Evolutionary conservation across 2,888 invertebrate species (phyloP).

Genomic region (Pogonocherus hispidulus): DNA sequence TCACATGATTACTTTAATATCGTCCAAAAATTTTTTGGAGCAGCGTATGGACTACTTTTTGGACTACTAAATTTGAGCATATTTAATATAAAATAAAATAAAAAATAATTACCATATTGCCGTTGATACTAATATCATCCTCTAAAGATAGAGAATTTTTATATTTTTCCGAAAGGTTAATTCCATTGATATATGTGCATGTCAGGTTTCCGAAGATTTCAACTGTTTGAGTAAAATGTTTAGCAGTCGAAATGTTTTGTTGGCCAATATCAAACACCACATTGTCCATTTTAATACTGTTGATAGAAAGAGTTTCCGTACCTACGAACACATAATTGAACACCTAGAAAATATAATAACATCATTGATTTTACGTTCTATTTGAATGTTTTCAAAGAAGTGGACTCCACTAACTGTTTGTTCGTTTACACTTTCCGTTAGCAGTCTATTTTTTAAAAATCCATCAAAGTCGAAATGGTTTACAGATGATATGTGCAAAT

Average conservation of each 20-base stretch:
- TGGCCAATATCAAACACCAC: constrained; percentile 60
- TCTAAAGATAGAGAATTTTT: constrained; percentile 48
- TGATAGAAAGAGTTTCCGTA: constrained; percentile 56
- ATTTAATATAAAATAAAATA: too few species aligned
- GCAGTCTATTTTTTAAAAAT: constrained; percentile 58
- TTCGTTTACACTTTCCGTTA: constrained; percentile 49
- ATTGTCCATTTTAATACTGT: constrained; percentile 58
- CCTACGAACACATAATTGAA: constrained; percentile 50
- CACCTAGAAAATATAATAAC: not conserved
- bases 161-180: constrained; percentile 53
- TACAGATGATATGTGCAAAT: constrained; percentile 57
- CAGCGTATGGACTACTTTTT: too few species aligned
- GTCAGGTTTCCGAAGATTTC: constrained; percentile 54
- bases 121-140: constrained; percentile 43
- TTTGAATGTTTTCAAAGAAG: constrained; percentile 56
- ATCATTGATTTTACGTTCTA: constrained; percentile 51
- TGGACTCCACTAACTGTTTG: constrained; percentile 58
- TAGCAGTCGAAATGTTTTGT: constrained; percentile 58
- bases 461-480: constrained; percentile 58
- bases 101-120: constrained; percentile 58
- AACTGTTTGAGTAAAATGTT: constrained; percentile 58
- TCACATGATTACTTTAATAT: too few species aligned
- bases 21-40: too few species aligned
- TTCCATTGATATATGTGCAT: constrained; percentile 54
- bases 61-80: too few species aligned